Percentiles rank a stretch among this genome's conserved stretches.
phyloP scores from a whole-genome alignment of 2,113 vertebrate genomes.

The Neolamprologus variostigma region DNA sequence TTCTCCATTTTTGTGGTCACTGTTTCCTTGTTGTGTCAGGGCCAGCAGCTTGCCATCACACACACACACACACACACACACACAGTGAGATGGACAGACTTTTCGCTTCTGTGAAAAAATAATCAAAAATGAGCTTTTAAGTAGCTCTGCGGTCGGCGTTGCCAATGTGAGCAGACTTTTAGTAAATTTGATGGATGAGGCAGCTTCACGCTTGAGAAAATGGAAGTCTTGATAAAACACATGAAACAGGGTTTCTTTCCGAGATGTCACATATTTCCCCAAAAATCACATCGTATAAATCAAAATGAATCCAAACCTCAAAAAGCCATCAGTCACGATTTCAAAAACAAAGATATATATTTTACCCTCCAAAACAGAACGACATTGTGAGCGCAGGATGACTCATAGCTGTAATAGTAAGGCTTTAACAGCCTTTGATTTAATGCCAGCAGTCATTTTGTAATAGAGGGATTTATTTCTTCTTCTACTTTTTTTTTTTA shows the following conservation, averaged over 20 bases:
- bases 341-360: constrained; percentile 28
- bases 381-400: constrained; percentile 28
- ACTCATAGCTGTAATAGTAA: constrained; percentile 37
- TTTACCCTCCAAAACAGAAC: constrained; percentile 18
- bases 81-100: neutral
- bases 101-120: constrained; percentile 25
- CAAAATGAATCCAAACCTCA: constrained; percentile 30
- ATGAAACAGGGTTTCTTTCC: neutral
- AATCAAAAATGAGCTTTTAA: neutral
- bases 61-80: neutral
- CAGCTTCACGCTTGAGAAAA: neutral
- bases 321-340: constrained; percentile 32
- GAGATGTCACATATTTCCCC: neutral
- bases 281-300: constrained; percentile 18
- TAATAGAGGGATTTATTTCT: constrained; percentile 20
- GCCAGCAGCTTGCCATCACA: neutral
- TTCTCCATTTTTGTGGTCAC: constrained; percentile 23
- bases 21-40: constrained; percentile 4
- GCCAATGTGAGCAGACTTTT: constrained; percentile 47
- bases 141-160: neutral
- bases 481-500: neutral
- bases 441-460: constrained; percentile 37
- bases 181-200: constrained; percentile 6
- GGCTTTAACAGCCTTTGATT: constrained; percentile 21
- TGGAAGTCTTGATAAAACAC: constrained; percentile 2